Conservation (phyloP, 2,888 invertebrate species). For the Lissocephala sabroskyi region DNA sequence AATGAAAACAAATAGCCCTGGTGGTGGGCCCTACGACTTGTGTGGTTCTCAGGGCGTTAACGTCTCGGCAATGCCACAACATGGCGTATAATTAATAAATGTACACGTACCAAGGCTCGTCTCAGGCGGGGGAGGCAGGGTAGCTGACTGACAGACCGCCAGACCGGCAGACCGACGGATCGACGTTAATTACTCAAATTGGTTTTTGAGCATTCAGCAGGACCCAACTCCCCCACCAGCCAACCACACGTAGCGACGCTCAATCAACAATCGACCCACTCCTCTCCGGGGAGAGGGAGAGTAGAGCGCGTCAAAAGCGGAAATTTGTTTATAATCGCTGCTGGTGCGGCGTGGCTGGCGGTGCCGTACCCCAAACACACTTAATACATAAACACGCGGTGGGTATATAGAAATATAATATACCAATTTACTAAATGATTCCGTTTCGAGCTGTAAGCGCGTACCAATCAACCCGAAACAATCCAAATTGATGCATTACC, state of each 20-base stretch:
- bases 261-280: slow-evolving; percentile 24
- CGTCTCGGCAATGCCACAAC: slow-evolving; percentile 40
- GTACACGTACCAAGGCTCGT: slow-evolving; percentile 42
- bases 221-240: not conserved
- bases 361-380: slow-evolving; percentile 15
- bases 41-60: slow-evolving; percentile 7
- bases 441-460: slow-evolving; percentile 35
- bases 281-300: too few species aligned
- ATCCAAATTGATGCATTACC: slow-evolving; percentile 59
- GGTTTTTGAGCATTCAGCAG: slow-evolving; percentile 50
- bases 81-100: slow-evolving; percentile 61
- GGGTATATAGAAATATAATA: slow-evolving; percentile 2
- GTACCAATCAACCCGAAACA: slow-evolving; percentile 43
- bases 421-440: slow-evolving; percentile 53
- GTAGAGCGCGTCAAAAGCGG: slow-evolving; percentile 63
- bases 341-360: slow-evolving; percentile 47
- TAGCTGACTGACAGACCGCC: too few species aligned
- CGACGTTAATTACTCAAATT: slow-evolving; percentile 61
- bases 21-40: not conserved
- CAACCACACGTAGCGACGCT: not conserved
- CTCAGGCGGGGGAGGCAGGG: too few species aligned
- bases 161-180: slow-evolving; percentile 5
- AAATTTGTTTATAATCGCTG: slow-evolving; percentile 64
- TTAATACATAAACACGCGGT: not conserved
- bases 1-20: not conserved